Conservation (phyloP, 2,888 invertebrate species). For the Apodemia mormo region DNA sequence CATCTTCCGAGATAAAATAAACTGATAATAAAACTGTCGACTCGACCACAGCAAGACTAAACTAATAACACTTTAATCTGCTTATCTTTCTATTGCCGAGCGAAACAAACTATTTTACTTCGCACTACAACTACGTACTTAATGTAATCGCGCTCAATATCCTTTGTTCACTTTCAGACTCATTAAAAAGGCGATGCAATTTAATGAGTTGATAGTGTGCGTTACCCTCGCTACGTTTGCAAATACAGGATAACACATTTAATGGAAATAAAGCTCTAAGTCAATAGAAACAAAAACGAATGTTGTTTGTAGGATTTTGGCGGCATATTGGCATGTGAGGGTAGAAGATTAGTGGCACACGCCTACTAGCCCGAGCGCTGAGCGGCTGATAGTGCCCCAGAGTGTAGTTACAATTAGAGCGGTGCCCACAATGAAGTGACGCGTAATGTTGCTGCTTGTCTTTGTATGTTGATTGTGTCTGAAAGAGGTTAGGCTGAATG, state of each 20-base stretch:
- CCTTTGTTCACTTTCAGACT: conserved; percentile 82
- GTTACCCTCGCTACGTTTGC: conserved; percentile 79
- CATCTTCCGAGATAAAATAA: conserved; percentile 3
- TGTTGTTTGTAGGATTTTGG: conserved; percentile 45
- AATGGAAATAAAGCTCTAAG: conserved; percentile 48
- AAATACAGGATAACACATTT: conserved; percentile 52
- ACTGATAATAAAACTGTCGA: conserved; percentile 11
- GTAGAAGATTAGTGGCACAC: conserved; percentile 81
- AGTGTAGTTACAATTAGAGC: conserved; percentile 82
- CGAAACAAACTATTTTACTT: conserved; percentile 63
- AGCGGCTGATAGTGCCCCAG: conserved; percentile 79
- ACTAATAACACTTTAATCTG: conserved; percentile 39
- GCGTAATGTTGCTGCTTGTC: conserved; percentile 77
- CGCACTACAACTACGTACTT: conserved; percentile 69
- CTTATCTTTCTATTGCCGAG: conserved; percentile 52
- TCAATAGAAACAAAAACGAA: conserved; percentile 41
- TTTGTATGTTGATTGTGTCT: conserved; percentile 79
- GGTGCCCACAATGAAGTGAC: conserved; percentile 81
- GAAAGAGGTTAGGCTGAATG: conserved; percentile 57
- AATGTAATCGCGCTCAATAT: conserved; percentile 80
- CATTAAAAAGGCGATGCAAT: conserved; percentile 83
- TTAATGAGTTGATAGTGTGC: conserved; percentile 82
- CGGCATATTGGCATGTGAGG: conserved; percentile 74
- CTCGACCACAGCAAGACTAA: conserved; percentile 20
- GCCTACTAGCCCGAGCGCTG: conserved; percentile 79